These are phyloP conservation scores for Platycheirus rosarum DNA, from an alignment of 2,888 invertebrate species.

Conservation along the genomic window DNA sequence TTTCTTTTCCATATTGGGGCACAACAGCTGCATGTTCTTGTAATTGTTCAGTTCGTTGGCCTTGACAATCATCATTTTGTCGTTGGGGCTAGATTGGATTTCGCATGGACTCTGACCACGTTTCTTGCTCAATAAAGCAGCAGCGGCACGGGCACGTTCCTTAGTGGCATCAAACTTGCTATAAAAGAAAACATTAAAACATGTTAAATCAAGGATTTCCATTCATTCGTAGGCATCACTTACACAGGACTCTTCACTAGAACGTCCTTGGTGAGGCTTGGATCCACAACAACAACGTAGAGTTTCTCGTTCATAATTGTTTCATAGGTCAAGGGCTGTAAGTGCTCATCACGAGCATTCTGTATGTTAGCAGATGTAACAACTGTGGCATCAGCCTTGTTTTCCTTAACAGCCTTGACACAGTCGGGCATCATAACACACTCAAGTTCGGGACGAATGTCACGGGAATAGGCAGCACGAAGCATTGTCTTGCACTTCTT, in stretches of 20 bases:
- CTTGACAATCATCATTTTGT: slow-evolving; percentile 78
- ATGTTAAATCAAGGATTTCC: neutral
- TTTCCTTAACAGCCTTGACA: slow-evolving; percentile 77
- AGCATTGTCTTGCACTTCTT: slow-evolving; percentile 89
- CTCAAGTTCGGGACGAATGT: slow-evolving; percentile 90
- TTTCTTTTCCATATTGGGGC: slow-evolving; percentile 79
- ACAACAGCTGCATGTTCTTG: slow-evolving; percentile 80
- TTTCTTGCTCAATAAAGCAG: slow-evolving; percentile 79
- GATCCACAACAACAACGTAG: slow-evolving; percentile 80
- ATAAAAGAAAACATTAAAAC: neutral
- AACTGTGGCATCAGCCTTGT: slow-evolving; percentile 79
- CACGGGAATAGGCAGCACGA: slow-evolving; percentile 89
- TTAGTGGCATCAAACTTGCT: slow-evolving; percentile 79
- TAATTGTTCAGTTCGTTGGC: slow-evolving; percentile 78
- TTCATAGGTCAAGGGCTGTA: slow-evolving; percentile 80
- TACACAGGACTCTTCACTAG: slow-evolving; percentile 79
- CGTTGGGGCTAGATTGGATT: slow-evolving; percentile 76
- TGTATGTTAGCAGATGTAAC: slow-evolving; percentile 76
- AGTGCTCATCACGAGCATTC: slow-evolving; percentile 76
- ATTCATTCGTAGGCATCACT: slow-evolving; percentile 59
- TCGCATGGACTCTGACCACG: slow-evolving; percentile 79
- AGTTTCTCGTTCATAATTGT: slow-evolving; percentile 77
- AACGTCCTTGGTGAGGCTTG: slow-evolving; percentile 77
- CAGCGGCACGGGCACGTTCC: slow-evolving; percentile 79
- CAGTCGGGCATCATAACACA: slow-evolving; percentile 87